phyloP scores from a whole-genome alignment of 2,113 vertebrate species.

The Phycodurus eques region DNA sequence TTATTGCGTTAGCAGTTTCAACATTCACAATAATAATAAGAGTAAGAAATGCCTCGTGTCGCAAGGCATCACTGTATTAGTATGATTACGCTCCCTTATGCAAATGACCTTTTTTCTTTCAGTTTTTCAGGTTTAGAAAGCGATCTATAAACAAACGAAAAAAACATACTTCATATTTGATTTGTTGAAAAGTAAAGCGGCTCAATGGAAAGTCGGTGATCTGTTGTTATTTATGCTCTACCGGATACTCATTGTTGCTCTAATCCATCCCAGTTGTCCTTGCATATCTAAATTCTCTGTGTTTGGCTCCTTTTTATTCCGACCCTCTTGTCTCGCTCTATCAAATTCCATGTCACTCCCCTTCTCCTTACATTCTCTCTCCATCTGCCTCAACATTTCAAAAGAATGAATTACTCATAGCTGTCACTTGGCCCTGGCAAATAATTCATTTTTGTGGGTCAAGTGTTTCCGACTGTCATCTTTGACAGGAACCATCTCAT shows the following conservation, averaged over 20 bases:
- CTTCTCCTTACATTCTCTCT: slow-evolving; percentile 52
- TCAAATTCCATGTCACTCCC: slow-evolving; percentile 52
- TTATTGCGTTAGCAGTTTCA: too few species aligned
- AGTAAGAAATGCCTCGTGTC: too few species aligned
- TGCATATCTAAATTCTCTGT: slow-evolving; percentile 12
- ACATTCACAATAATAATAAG: too few species aligned
- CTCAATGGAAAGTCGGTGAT: neutral
- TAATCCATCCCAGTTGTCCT: slow-evolving; percentile 1
- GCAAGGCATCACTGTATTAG: too few species aligned
- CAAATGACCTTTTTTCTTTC: too few species aligned
- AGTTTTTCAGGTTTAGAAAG: too few species aligned
- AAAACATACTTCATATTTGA: too few species aligned
- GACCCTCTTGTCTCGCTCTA: slow-evolving; percentile 52
- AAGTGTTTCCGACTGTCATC: slow-evolving; percentile 77
- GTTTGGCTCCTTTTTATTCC: slow-evolving; percentile 28
- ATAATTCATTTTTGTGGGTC: slow-evolving; percentile 78
- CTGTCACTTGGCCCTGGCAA: slow-evolving; percentile 72
- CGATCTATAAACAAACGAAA: too few species aligned
- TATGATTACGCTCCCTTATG: too few species aligned
- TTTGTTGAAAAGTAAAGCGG: neutral
- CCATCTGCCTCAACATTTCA: slow-evolving; percentile 64
- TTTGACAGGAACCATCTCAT: slow-evolving; percentile 74
- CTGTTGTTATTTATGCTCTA: neutral
- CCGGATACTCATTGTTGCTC: neutral
- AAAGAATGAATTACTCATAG: slow-evolving; percentile 73